Base-by-base conservation (phyloP, 2,113 vertebrate species). In the Vidua macroura region DNA sequence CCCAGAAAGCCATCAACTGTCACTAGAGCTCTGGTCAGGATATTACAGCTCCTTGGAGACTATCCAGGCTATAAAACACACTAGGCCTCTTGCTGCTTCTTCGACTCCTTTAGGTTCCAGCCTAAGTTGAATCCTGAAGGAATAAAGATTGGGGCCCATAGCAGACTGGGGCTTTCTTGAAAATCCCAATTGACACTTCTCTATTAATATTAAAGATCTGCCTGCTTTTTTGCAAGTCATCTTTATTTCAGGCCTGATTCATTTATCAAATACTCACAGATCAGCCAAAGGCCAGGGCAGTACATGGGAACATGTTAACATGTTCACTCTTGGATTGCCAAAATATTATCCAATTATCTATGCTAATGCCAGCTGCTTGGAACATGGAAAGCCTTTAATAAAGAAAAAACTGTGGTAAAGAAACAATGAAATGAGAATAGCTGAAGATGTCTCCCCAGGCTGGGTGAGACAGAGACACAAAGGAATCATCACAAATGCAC, bases 211-310 rank as follows among this genome's bases (percentile, higher is more conserved):
- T 76, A 28, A 69, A 86, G 51, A 62, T 77, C 41, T 80, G 63
- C 13, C 58, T 90, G 46, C 2, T 52, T 94, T 93, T 64, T 70
- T 63, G 39, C 48, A 83, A 43, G 81, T 53, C 33, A 19, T 88
- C 59, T 90, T 92, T 77, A 63, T 77, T 93, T 93, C 68, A 80
- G 59, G 17, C 63, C 59, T 70, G 83, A 92, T 91, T 93, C 18
- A 53, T 79, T 83, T 80, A 73, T 77, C 3, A 9, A 68, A 73
- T 37, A 7, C 31, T 70, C 81, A 70, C 62, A 73, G 58, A 72
- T 58, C 82, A 83, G 75, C 62, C 88, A 95, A 64, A 85, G 79
- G 85, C 85, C 85, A 66, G 63, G 85, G 35, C 39, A 31, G 48
- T 48, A 20, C 49, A 88, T 55, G 41, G 58, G n/a, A 90, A 67